A percentile compares a stretch with the other conserved stretches of the same genome.
phyloP scores from a whole-genome alignment of 1,140 invertebrate species.

The Drosophila fuyamai region DNA sequence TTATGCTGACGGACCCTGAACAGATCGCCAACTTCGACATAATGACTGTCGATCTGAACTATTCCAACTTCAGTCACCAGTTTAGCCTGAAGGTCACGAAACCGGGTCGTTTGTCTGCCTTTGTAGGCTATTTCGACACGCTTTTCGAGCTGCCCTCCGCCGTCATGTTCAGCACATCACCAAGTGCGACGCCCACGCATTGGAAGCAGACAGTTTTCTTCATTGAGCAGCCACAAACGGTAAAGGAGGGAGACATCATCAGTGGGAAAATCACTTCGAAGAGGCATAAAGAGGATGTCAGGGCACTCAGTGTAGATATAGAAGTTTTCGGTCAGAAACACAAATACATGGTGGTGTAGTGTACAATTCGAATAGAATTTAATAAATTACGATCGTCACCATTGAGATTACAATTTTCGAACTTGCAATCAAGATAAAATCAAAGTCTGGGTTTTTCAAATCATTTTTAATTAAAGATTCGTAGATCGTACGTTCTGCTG shows the following conservation, averaged over 20 bases:
- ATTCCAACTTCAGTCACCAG: constrained; percentile 91
- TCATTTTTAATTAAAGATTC: constrained; percentile 72
- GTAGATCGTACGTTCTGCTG: constrained; percentile 39
- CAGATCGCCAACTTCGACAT: constrained; percentile 91
- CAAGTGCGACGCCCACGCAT: constrained; percentile 92
- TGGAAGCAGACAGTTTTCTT: constrained; percentile 99
- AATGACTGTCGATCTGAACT: constrained; percentile 91
- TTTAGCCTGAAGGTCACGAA: constrained; percentile 90
- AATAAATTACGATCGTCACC: not conserved
- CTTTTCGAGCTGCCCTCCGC: constrained; percentile 91
- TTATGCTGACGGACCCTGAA: constrained; percentile 90
- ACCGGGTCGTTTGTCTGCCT: constrained; percentile 92
- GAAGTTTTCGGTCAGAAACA: constrained; percentile 67
- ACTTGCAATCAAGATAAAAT: not conserved
- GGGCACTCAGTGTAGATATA: constrained; percentile 87
- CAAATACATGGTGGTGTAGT: constrained; percentile 72
- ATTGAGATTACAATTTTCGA: not conserved
- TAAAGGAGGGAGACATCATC: constrained; percentile 91
- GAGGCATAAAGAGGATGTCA: constrained; percentile 86
- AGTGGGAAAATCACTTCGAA: constrained; percentile 88
- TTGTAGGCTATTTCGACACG: constrained; percentile 97
- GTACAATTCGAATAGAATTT: not conserved
- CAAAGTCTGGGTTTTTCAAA: constrained; percentile 42
- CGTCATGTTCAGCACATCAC: constrained; percentile 91
- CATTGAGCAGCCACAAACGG: constrained; percentile 89